Evolutionary conservation across 1,140 invertebrate genomes (phyloP).

Genomic region (Drosophila kepulauana): DNA sequence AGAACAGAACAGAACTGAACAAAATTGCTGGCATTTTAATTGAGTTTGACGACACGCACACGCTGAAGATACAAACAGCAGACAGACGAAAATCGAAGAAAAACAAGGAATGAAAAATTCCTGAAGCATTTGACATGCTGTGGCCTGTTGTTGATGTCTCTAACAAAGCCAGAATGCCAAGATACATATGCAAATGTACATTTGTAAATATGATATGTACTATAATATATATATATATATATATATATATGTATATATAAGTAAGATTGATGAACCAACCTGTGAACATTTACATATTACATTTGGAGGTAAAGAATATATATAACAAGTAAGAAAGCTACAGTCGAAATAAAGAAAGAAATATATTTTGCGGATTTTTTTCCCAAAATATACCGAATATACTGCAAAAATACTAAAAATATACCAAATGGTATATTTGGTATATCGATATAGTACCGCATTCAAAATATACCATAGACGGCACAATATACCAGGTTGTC

Average conservation of each 20-base stretch:
- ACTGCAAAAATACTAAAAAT: too few species aligned
- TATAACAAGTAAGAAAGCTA: too few species aligned
- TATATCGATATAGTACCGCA: too few species aligned
- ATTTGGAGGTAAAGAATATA: neutral
- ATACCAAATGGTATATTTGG: too few species aligned
- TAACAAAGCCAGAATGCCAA: slow-evolving; percentile 10
- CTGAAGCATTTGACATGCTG: slow-evolving; percentile 29
- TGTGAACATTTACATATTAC: slow-evolving; percentile 4
- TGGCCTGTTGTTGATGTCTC: slow-evolving; percentile 14
- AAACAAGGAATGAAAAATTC: slow-evolving; percentile 33
- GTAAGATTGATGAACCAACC: neutral
- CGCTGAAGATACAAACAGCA: neutral
- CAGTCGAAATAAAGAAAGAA: too few species aligned
- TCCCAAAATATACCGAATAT: too few species aligned
- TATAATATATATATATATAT: neutral
- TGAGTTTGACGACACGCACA: slow-evolving; percentile 50
- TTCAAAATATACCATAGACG: too few species aligned
- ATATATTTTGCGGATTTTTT: too few species aligned
- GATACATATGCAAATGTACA: neutral
- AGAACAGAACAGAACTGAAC: neutral
- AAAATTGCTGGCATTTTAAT: slow-evolving; percentile 58
- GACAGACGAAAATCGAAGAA: slow-evolving; percentile 16
- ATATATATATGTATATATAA: slow-evolving; percentile 12
- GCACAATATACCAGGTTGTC: too few species aligned
- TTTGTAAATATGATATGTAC: neutral